These are phyloP conservation scores for Chironomus tepperi DNA, from an alignment of 1,140 invertebrate genomes.

Conservation along the genomic window DNA sequence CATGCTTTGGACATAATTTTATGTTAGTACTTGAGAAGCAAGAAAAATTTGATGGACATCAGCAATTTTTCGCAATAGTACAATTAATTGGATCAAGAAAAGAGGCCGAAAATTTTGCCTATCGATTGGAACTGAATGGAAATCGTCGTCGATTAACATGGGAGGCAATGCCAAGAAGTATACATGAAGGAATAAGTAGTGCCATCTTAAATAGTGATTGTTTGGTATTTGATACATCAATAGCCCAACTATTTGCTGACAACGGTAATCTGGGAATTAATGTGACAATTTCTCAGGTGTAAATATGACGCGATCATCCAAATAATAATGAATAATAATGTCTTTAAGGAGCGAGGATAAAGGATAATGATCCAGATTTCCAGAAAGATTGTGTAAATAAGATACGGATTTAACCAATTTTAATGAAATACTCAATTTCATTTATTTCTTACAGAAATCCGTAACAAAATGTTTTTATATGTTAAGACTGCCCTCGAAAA, in stretches of 20 bases:
- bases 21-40: slow-evolving; percentile 99
- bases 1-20: slow-evolving; percentile 97
- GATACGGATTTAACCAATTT: too few relatives aligned
- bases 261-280: slow-evolving; percentile 99
- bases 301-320: slow-evolving; percentile 28
- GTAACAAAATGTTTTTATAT: neutral
- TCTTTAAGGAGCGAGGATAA: neutral
- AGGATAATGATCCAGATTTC: too few relatives aligned
- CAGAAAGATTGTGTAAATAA: neutral
- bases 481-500: neutral
- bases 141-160: slow-evolving; percentile 88
- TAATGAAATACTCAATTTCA: neutral
- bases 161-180: slow-evolving; percentile 97
- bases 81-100: slow-evolving; percentile 97
- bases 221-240: slow-evolving; percentile 96
- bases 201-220: slow-evolving; percentile 99
- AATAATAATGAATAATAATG: neutral
- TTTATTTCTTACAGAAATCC: neutral
- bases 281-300: slow-evolving; percentile 93
- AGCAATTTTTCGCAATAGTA: slow-evolving; percentile 99
- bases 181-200: slow-evolving; percentile 96
- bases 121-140: slow-evolving; percentile 94
- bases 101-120: slow-evolving; percentile 98
- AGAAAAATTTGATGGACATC: slow-evolving; percentile 94
- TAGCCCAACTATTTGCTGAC: slow-evolving; percentile 97